A percentile compares a stretch with the other conserved stretches of the same genome.
Evolutionary conservation across 2,888 invertebrate genomes (phyloP).

Genomic region (Metalampra italica): DNA sequence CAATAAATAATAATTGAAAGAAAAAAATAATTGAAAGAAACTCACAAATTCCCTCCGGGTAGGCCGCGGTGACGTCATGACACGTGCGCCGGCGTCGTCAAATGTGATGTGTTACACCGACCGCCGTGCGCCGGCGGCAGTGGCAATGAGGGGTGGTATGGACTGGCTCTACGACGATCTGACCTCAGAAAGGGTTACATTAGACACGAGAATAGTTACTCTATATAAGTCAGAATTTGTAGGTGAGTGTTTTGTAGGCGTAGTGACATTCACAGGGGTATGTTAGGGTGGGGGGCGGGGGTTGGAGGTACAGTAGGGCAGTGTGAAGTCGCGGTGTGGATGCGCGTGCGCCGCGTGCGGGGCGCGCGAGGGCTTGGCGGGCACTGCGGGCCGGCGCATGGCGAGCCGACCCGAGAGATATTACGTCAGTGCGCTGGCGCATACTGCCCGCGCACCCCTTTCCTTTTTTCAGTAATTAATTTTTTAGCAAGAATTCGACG

Average conservation of each 20-base stretch:
- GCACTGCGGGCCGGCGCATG: slow-evolving; percentile 55
- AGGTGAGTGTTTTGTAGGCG: too few species aligned
- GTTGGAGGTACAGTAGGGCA: neutral
- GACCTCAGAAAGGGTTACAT: neutral
- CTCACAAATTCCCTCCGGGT: slow-evolving; percentile 53
- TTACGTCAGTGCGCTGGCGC: slow-evolving; percentile 67
- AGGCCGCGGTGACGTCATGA: slow-evolving; percentile 48
- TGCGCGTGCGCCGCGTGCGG: slow-evolving; percentile 48
- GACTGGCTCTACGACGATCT: neutral
- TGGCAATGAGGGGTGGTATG: neutral
- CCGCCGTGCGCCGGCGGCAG: neutral
- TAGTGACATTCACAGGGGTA: too few species aligned
- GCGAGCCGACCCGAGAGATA: slow-evolving; percentile 21
- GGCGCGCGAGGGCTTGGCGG: slow-evolving; percentile 57
- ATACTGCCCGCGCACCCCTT: slow-evolving; percentile 67
- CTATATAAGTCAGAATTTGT: too few species aligned
- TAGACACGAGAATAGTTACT: too few species aligned
- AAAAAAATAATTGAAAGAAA: slow-evolving; percentile 27
- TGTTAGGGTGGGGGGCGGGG: neutral
- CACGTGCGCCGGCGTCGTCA: slow-evolving; percentile 47
- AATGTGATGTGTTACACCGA: slow-evolving; percentile 3
- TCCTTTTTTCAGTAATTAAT: slow-evolving; percentile 71
- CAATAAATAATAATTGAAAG: neutral
- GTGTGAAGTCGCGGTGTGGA: slow-evolving; percentile 22
- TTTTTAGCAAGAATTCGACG: slow-evolving; percentile 70